Base-by-base conservation (phyloP, 2,113 vertebrate genomes). In the Vulpes vulpes region DNA sequence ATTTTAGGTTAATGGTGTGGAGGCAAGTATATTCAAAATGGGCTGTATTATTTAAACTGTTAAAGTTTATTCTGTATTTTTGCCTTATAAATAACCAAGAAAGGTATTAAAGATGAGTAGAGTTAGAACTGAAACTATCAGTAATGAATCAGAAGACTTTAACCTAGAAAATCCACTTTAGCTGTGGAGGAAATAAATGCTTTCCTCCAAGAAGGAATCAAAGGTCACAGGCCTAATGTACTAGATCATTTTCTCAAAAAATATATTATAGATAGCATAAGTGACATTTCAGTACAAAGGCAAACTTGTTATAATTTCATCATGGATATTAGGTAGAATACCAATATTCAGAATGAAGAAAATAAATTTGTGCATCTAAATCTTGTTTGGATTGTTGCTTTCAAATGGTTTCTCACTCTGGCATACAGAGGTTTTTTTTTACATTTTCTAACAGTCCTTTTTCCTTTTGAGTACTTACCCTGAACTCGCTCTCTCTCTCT, bases 1-100 rank as follows among this genome's bases (percentile, higher is more conserved):
- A 67, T 53, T 89, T 79, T 79, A 80, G 62, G 49, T 32, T 89
- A n/a, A 19, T 27, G n/a, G 51, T 74, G 27, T 59, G 55, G 32
- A 82, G 32, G 19, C 1, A 55, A 64, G 23, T 71, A 35, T 57
- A 35, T 71, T 89, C 3, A 69, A 95, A 83, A 55, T 49, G 12
- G 55, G 78, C 38, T 69, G n/a, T 38, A 62, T 71, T 78, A 11
- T 73, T 89, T 93, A 59, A 92, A 95, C 84, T 84, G 43, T 71
- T 96, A 84, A 83, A 17, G 49, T 57, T 62, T 76, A 49, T 79
- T 49, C 15, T 69, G 89, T 85, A 32, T 83, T 92, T 89, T 95
- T 78, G 3, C 25, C 62, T 93, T 79, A 64, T 65, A 89, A 79
- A 43, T 80, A 80, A 78, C 38, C 8, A 38, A 15, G 23, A 65